A percentile compares a stretch with the other conserved stretches of the same genome.
phyloP scores from a whole-genome alignment of 2,113 vertebrate species.

The Chionis minor region DNA sequence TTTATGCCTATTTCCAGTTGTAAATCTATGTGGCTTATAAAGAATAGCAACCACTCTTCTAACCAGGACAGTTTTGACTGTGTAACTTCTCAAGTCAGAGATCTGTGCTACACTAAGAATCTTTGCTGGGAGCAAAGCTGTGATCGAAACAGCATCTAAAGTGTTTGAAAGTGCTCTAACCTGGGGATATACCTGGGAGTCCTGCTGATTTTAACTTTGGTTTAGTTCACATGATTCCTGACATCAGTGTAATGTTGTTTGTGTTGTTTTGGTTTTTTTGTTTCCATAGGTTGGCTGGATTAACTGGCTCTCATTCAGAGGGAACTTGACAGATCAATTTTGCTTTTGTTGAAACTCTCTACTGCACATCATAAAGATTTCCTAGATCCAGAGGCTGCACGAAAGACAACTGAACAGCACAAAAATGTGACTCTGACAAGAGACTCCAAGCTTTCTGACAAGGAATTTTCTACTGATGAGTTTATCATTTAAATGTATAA shows the following conservation, averaged over 20 bases:
- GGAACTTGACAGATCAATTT: constrained; percentile 23
- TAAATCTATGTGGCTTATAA: background rate
- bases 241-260: background rate
- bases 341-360: constrained; percentile 3
- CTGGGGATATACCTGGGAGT: background rate
- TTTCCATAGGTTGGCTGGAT: constrained; percentile 61
- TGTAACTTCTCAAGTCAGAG: background rate
- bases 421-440: constrained; percentile 25
- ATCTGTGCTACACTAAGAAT: background rate
- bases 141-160: background rate
- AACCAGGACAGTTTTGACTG: background rate
- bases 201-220: background rate
- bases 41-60: background rate
- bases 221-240: background rate
- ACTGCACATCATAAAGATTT: background rate
- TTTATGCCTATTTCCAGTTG: background rate
- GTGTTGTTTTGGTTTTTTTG: background rate
- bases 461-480: background rate
- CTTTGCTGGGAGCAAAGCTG: background rate
- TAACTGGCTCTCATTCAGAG: constrained; percentile 40
- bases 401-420: background rate
- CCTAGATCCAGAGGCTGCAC: background rate
- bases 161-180: background rate
- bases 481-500: constrained; percentile 4
- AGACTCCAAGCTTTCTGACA: background rate